Conservation (phyloP, 1,140 invertebrate genomes). For the Trachelipus rathkii region DNA sequence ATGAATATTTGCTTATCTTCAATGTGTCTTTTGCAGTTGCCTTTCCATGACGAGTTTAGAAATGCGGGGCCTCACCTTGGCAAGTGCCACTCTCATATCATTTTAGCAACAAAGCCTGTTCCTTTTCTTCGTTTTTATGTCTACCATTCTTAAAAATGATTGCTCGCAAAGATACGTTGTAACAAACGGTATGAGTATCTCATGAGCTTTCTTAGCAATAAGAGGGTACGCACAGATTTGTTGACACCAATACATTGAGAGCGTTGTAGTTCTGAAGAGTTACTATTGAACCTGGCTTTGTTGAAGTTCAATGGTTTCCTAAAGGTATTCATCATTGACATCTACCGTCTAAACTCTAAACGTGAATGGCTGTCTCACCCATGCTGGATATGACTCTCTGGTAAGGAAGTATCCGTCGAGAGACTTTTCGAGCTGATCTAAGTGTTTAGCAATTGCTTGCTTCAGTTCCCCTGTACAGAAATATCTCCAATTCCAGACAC, state of each 20-base stretch:
- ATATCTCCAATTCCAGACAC: slow-evolving; percentile 16
- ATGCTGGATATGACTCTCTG: slow-evolving; percentile 23
- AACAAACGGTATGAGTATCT: slow-evolving; percentile 16
- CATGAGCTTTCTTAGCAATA: slow-evolving; percentile 12
- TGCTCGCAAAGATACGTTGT: slow-evolving; percentile 25
- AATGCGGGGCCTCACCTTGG: slow-evolving; percentile 31
- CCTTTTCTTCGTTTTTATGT: slow-evolving; percentile 23
- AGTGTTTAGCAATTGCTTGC: not conserved
- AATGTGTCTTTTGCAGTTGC: slow-evolving; percentile 22
- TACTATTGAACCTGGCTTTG: slow-evolving; percentile 24
- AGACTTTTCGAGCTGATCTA: slow-evolving; percentile 34
- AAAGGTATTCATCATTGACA: slow-evolving; percentile 25
- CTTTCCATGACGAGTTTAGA: slow-evolving; percentile 24
- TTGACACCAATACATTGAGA: slow-evolving; percentile 29
- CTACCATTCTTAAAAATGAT: slow-evolving; percentile 13
- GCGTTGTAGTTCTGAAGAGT: slow-evolving; percentile 30
- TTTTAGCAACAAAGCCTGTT: slow-evolving; percentile 27
- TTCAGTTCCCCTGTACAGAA: slow-evolving; percentile 21
- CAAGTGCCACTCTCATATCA: slow-evolving; percentile 31
- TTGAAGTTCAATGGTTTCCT: slow-evolving; percentile 20
- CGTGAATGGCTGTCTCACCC: slow-evolving; percentile 28
- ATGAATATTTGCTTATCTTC: slow-evolving; percentile 16
- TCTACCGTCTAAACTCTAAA: slow-evolving; percentile 22
- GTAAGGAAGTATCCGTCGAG: slow-evolving; percentile 29
- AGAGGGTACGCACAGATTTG: slow-evolving; percentile 12